These are phyloP conservation scores for Poeciliopsis paucimaculata DNA, from an alignment of 2,797 vertebrate genomes.

Conservation along the genomic window DNA sequence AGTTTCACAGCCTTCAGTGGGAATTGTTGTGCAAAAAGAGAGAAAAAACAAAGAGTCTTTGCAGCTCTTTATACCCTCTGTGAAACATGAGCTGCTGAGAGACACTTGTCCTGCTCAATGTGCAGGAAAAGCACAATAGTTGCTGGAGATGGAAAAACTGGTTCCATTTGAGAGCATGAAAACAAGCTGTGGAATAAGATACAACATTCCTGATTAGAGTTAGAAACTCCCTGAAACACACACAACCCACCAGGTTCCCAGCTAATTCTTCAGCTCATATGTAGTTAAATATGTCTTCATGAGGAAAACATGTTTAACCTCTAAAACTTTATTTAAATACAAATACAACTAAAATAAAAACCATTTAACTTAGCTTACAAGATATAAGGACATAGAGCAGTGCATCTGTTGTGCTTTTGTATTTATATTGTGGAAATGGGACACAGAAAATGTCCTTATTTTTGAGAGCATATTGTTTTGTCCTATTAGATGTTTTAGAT, in stretches of 20 bases:
- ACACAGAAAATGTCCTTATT: neutral
- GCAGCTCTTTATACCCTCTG: conserved; percentile 28
- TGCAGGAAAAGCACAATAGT: conserved; percentile 13
- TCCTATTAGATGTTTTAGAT: neutral
- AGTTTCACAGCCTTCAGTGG: neutral
- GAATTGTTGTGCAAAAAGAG: conserved; percentile 1
- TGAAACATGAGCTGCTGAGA: conserved; percentile 45
- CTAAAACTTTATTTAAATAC: neutral
- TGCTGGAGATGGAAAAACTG: conserved; percentile 28
- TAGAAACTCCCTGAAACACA: conserved; percentile 33
- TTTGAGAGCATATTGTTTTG: neutral
- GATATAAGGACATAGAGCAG: neutral
- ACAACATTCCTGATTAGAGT: conserved; percentile 13
- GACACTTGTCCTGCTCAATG: conserved; percentile 12
- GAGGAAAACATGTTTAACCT: neutral
- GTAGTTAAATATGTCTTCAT: neutral
- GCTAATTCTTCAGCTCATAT: conserved; percentile 10
- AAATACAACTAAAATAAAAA: neutral
- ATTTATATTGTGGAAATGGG: neutral
- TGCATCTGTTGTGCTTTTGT: neutral
- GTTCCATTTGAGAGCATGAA: conserved; percentile 21
- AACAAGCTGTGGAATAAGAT: conserved; percentile 6
- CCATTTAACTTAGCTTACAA: neutral
- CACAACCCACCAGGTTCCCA: neutral
- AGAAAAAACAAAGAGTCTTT: conserved; percentile 15